Conservation (phyloP, 2,797 vertebrate species). For the Chloroceryle amazona region DNA sequence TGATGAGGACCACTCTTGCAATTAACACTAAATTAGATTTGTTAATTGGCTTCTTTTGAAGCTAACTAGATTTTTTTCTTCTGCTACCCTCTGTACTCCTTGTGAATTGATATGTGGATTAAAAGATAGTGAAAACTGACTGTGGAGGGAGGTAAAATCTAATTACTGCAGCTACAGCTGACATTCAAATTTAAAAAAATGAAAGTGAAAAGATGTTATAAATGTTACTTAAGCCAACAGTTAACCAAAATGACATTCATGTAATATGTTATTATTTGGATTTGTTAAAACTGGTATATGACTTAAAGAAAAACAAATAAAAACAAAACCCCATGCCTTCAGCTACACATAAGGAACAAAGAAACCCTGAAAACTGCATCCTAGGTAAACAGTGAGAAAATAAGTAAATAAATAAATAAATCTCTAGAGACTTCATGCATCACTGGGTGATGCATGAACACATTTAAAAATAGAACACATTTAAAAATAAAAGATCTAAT, state of each 20-base stretch:
- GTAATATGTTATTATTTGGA: background rate
- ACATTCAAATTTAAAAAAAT: conserved; percentile 25
- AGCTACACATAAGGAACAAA: background rate
- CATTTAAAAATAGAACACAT: fast-evolving
- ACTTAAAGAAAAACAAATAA: background rate
- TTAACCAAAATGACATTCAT: background rate
- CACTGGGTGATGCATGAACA: no score
- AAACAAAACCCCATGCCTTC: background rate
- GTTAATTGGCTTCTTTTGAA: conserved; percentile 78
- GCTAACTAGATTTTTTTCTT: conserved; percentile 17
- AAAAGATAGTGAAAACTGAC: conserved; percentile 41
- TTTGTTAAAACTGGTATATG: background rate
- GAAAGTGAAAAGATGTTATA: background rate
- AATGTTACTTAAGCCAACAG: background rate
- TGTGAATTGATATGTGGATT: background rate
- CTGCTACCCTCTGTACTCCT: background rate
- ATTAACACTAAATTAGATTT: conserved; percentile 79
- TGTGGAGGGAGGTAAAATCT: background rate
- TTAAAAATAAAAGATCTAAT: background rate
- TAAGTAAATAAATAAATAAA: no score
- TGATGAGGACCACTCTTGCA: conserved; percentile 43
- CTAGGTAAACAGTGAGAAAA: background rate
- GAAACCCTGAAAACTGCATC: background rate
- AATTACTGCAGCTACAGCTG: conserved; percentile 10
- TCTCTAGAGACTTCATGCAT: background rate